These are phyloP conservation scores for Coleophora deauratella DNA, from an alignment of 2,888 invertebrate species.

Conservation along the genomic window DNA sequence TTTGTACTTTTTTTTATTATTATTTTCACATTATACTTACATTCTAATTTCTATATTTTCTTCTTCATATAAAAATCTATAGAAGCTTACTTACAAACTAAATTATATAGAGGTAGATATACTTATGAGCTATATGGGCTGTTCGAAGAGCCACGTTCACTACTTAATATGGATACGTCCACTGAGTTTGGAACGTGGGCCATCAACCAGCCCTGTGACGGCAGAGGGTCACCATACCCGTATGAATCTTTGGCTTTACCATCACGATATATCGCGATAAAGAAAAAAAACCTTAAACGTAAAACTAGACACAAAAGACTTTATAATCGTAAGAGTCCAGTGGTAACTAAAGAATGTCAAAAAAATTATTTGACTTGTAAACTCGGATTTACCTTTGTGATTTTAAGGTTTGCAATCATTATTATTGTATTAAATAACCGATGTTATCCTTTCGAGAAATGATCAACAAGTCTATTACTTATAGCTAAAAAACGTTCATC, in stretches of 20 bases:
- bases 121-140: constrained; percentile 54
- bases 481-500: too few species aligned
- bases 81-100: constrained; percentile 60
- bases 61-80: constrained; percentile 71
- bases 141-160: constrained; percentile 39
- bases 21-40: constrained; percentile 50
- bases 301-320: constrained; percentile 28
- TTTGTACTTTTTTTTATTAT: constrained; percentile 68
- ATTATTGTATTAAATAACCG: too few species aligned
- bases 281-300: constrained; percentile 34
- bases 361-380: too few species aligned
- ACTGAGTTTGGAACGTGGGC: constrained; percentile 29
- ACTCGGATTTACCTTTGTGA: too few species aligned
- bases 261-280: constrained; percentile 72
- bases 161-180: constrained; percentile 11
- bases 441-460: too few species aligned
- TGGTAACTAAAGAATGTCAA: too few species aligned
- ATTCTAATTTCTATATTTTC: constrained; percentile 53
- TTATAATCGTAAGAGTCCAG: constrained; percentile 20
- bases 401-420: too few species aligned
- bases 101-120: constrained; percentile 71
- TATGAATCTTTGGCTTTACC: constrained; percentile 75
- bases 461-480: too few species aligned
- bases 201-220: constrained; percentile 59
- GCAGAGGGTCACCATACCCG: constrained; percentile 75